A percentile compares a stretch with the other conserved stretches of the same genome.
Evolutionary conservation across 2,113 vertebrate species (phyloP).

Genomic region (Syrrhaptes paradoxus): DNA sequence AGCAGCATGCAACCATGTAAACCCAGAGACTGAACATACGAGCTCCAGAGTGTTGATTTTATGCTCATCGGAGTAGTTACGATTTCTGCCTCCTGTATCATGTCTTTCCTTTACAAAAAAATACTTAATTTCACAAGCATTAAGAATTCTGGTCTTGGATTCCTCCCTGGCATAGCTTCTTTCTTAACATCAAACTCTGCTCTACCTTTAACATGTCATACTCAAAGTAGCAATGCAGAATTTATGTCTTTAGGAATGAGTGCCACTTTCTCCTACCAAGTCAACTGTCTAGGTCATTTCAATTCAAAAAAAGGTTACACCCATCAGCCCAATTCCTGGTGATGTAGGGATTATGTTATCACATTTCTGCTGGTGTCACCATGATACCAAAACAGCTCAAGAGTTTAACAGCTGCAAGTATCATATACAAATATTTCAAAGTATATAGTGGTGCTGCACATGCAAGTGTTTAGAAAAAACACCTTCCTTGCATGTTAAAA

Average conservation of each 20-base stretch:
- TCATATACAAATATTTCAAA: background rate
- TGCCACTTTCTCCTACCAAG: background rate
- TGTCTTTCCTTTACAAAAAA: background rate
- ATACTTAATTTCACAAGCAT: background rate
- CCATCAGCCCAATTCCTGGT: background rate
- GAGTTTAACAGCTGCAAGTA: constrained; percentile 39
- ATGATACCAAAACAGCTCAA: constrained; percentile 13
- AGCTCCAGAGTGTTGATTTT: background rate
- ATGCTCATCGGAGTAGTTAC: background rate
- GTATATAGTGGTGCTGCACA: background rate
- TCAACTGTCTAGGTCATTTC: background rate
- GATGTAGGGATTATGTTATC: constrained; percentile 3
- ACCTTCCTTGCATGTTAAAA: background rate
- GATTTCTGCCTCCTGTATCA: background rate
- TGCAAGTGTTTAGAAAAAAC: background rate
- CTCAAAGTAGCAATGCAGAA: background rate
- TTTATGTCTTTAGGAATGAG: background rate
- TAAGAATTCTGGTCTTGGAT: background rate
- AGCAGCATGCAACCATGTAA: background rate
- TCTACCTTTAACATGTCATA: background rate
- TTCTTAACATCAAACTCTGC: background rate
- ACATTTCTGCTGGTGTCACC: constrained; percentile 41
- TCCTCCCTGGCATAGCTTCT: background rate
- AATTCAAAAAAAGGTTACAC: background rate
- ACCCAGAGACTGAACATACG: background rate